Percentiles rank a stretch among this genome's conserved stretches.
Conservation (phyloP, 1,140 invertebrate genomes). For the Parasteatoda tepidariorum region DNA sequence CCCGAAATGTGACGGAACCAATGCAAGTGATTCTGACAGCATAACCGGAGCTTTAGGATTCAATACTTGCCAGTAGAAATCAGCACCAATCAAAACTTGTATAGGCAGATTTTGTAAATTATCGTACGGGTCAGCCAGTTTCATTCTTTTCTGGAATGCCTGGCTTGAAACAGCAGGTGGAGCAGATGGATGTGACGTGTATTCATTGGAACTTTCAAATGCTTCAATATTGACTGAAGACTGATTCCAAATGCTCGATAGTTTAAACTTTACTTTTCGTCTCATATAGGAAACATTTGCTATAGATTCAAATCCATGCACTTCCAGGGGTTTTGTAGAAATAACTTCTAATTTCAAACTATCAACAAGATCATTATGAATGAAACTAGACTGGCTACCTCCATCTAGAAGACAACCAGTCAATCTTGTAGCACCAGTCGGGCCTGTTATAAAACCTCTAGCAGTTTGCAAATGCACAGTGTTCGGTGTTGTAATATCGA, state of each 20-base stretch:
- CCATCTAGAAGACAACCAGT: too few relatives aligned
- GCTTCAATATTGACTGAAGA: not conserved
- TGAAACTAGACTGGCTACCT: too few relatives aligned
- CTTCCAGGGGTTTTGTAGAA: not conserved
- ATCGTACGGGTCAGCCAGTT: not conserved
- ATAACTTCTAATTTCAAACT: not conserved
- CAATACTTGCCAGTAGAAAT: not conserved
- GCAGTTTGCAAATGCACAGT: too few relatives aligned
- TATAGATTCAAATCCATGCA: conserved; percentile 15
- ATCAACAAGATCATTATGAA: too few relatives aligned
- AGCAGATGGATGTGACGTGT: not conserved
- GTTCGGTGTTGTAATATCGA: not conserved
- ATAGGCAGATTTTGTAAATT: not conserved
- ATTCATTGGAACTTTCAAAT: not conserved
- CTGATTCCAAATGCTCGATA: conserved; percentile 7
- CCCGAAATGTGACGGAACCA: not conserved
- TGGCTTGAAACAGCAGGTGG: conserved; percentile 4
- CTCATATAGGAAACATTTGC: not conserved
- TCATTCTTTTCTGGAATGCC: not conserved
- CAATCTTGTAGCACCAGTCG: not conserved
- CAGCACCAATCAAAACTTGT: not conserved
- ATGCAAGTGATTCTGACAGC: not conserved
- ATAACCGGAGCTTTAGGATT: not conserved
- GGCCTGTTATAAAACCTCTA: not conserved
- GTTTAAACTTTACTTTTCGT: conserved; percentile 10